Evolutionary conservation across 2,797 vertebrate species (phyloP).

Genomic region (Parauchenoglanis ngamensis): DNA sequence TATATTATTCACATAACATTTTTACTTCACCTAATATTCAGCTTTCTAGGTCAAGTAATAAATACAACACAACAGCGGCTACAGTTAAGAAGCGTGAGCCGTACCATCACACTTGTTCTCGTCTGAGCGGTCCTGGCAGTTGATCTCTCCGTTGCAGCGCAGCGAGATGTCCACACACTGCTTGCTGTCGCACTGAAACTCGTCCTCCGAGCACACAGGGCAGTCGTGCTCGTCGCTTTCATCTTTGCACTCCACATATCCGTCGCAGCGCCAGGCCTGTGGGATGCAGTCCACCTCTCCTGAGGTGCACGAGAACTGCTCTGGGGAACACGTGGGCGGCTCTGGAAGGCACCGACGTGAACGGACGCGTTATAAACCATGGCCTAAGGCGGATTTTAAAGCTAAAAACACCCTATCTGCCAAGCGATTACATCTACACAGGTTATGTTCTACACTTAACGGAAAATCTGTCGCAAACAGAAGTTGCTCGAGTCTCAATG

Average conservation of each 20-base stretch:
- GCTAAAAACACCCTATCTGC: not conserved
- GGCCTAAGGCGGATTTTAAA: not conserved
- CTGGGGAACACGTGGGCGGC: conserved; percentile 94
- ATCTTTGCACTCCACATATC: conserved; percentile 90
- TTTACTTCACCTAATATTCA: not conserved
- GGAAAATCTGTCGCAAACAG: too few relatives aligned
- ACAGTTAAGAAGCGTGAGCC: not conserved
- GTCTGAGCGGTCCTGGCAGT: conserved; percentile 95
- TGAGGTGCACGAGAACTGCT: conserved; percentile 92
- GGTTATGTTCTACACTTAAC: not conserved
- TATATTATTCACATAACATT: too few relatives aligned
- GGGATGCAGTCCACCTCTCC: conserved; percentile 98
- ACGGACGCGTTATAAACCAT: not conserved
- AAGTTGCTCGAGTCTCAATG: not conserved
- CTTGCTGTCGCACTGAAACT: conserved; percentile 95
- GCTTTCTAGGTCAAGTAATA: not conserved
- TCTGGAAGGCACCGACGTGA: conserved; percentile 71
- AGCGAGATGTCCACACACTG: conserved; percentile 87
- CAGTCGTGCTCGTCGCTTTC: conserved; percentile 92
- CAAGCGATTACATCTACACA: not conserved
- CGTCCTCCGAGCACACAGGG: conserved; percentile 85
- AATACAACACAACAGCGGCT: not conserved
- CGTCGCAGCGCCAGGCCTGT: conserved; percentile 92
- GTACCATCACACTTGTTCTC: conserved; percentile 94
- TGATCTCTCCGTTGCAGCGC: conserved; percentile 88